Conservation (phyloP, 1,140 invertebrate species). For the Nymphalis io region DNA sequence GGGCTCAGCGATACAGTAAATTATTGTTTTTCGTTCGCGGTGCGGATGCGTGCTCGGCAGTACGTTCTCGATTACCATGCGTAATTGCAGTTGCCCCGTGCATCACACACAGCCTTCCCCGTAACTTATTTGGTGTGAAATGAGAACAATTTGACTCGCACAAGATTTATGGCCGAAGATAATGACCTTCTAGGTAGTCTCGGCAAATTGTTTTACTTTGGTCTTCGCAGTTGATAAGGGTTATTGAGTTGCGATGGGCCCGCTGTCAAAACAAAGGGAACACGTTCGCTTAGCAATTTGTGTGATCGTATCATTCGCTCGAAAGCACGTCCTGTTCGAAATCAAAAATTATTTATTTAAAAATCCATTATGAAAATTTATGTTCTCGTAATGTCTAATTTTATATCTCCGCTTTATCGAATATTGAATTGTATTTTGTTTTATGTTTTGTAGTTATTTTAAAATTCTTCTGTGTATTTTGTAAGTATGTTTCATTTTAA, state of each 20-base stretch:
- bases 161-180: constrained; percentile 64
- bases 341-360: constrained; percentile 36
- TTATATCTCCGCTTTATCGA: constrained; percentile 22
- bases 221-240: constrained; percentile 12
- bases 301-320: constrained; percentile 31
- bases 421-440: constrained; percentile 16
- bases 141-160: constrained; percentile 68
- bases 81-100: constrained; percentile 58
- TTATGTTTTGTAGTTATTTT: not conserved
- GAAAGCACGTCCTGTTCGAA: constrained; percentile 23
- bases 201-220: constrained; percentile 52
- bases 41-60: constrained; percentile 16
- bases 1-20: constrained; percentile 1
- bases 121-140: constrained; percentile 76
- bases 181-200: constrained; percentile 62
- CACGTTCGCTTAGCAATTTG: constrained; percentile 14
- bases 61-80: constrained; percentile 33
- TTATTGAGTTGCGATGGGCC: constrained; percentile 17
- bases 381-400: constrained; percentile 35
- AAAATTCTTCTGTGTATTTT: not conserved
- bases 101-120: constrained; percentile 35
- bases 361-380: constrained; percentile 36
- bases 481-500: not conserved
- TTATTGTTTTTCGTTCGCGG: constrained; percentile 12
- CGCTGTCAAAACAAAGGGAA: constrained; percentile 27